A percentile compares a stretch with the other conserved stretches of the same genome.
Conservation (phyloP, 2,113 vertebrate species). For the Dicerorhinus sumatrensis region DNA sequence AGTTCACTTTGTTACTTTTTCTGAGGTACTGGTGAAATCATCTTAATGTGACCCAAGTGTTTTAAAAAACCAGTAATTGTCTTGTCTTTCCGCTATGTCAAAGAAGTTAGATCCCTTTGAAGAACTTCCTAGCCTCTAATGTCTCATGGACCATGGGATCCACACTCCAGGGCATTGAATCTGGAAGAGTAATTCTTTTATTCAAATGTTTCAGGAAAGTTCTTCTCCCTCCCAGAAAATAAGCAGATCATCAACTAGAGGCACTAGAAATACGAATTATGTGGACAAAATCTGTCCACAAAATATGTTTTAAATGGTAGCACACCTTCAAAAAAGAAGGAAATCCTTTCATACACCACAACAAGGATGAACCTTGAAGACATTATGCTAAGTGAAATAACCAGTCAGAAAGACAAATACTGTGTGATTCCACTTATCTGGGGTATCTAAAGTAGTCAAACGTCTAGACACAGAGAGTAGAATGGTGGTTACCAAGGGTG, state of each 20-base stretch:
- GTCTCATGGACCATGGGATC: neutral
- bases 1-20: neutral
- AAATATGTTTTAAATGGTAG: neutral
- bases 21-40: neutral
- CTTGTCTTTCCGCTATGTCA: too few relatives aligned
- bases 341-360: neutral
- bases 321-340: neutral
- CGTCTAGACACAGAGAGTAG: neutral
- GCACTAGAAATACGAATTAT: neutral
- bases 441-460: neutral
- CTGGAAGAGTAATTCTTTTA: neutral
- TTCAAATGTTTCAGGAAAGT: neutral
- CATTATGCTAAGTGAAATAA: neutral
- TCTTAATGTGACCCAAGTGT: neutral
- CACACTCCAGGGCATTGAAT: neutral
- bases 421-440: neutral
- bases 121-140: neutral
- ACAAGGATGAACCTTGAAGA: neutral
- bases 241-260: neutral
- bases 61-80: neutral
- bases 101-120: too few relatives aligned
- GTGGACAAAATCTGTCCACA: neutral
- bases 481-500: neutral
- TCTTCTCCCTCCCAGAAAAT: conserved; percentile 18
- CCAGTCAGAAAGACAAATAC: neutral